phyloP scores from a whole-genome alignment of 2,113 vertebrate species.

The Ptyas mucosa region DNA sequence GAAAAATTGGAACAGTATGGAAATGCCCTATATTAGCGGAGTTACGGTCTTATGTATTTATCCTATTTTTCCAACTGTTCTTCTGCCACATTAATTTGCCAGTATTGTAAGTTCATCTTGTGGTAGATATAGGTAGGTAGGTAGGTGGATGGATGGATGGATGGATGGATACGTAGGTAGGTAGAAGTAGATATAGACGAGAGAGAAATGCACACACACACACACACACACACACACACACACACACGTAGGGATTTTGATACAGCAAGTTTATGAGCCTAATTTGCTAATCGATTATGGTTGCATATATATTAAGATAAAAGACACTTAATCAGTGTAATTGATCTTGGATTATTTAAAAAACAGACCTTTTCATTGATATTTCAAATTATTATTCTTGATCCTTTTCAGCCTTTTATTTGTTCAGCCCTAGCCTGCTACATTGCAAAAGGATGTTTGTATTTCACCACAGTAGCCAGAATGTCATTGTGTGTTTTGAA shows the following conservation, averaged over 20 bases:
- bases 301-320: slow-evolving; percentile 34
- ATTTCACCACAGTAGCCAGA: slow-evolving; percentile 46
- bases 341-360: slow-evolving; percentile 37
- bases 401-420: slow-evolving; percentile 27
- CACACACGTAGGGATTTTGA: background rate
- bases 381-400: slow-evolving; percentile 32
- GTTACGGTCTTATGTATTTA: background rate
- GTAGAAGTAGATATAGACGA: background rate
- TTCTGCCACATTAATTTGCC: background rate
- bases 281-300: background rate
- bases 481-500: slow-evolving; percentile 50
- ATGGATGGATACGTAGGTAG: background rate
- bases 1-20: background rate
- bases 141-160: too few species aligned
- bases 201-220: background rate
- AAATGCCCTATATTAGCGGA: background rate
- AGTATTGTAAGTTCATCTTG: background rate
- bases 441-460: slow-evolving; percentile 30
- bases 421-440: background rate
- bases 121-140: background rate
- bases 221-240: background rate
- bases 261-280: background rate
- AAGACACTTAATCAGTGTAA: slow-evolving; percentile 35
- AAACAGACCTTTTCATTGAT: slow-evolving; percentile 46
- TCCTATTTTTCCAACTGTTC: background rate